Base-by-base conservation (phyloP, 1,140 invertebrate species). In the Zophobas atratus region DNA sequence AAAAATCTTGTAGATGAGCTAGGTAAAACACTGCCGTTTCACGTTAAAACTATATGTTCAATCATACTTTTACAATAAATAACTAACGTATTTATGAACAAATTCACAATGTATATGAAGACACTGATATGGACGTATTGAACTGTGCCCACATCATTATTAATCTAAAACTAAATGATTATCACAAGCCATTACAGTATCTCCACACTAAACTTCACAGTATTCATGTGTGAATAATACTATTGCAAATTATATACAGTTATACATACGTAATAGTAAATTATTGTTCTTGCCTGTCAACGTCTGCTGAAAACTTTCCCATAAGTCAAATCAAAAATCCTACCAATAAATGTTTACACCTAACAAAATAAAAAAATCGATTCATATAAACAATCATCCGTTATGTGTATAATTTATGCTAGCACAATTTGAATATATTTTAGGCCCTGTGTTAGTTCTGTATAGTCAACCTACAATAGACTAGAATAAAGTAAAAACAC, bases 401-500 rank as follows among this genome's bases (percentile, higher is more conserved):
- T 51, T 46, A 51, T 20, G 20, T 20, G 20, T 20, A 20, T 20
- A 20, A 20, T 20, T 20, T 20, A 51, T 51, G 49, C 49, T 51
- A 51, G 49, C 49, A 51, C 20, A 51, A 51, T 51, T 51, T 51
- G 49, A 41, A 67, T 41, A 41, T 43, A 67, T 67, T 57, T 57
- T 67, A 67, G 60, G 60, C 60, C 60, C 60, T 67, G 60, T 67
- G 60, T 67, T 67, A 67, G 55, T 57, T 53, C 35, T 57, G 34
- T 57, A 57, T 57, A 57, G 60, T 67, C 60, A 67, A 67, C 60
- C 60, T 67, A 67, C 35, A 63, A 63, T 63, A 63, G 60, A 67
- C 60, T 67, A 67, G 60, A 67, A 67, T 67, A 67, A 67, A 67
- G 60, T 67, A 67, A 57, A 57, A 67, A 67, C 60, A 67, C 60